Percentiles rank a stretch among this genome's conserved stretches.
Evolutionary conservation across 2,113 vertebrate species (phyloP).

Genomic region (Scopus umbretta): DNA sequence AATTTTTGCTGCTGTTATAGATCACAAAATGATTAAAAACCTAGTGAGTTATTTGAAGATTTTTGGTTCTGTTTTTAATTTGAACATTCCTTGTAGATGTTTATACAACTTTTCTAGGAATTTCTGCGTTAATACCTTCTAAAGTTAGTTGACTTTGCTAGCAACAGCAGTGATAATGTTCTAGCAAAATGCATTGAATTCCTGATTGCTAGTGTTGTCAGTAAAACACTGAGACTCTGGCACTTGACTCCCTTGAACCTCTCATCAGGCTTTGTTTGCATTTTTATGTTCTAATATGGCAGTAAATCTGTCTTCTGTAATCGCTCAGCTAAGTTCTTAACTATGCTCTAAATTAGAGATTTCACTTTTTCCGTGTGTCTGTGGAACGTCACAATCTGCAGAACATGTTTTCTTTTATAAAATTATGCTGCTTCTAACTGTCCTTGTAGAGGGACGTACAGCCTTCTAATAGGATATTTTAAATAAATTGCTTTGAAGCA

Average conservation of each 20-base stretch:
- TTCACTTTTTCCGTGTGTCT: neutral
- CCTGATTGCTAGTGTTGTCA: neutral
- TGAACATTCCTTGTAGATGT: neutral
- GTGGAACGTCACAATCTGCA: neutral
- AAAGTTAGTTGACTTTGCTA: neutral
- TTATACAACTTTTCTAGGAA: neutral
- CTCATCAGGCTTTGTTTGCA: neutral
- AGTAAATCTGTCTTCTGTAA: neutral
- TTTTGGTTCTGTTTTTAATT: neutral
- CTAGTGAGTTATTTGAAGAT: neutral
- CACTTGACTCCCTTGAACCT: neutral
- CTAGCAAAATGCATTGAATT: neutral
- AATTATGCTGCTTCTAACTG: neutral
- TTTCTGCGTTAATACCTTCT: neutral
- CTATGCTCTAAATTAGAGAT: neutral
- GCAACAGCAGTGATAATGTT: neutral
- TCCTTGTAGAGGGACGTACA: neutral
- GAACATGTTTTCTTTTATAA: neutral
- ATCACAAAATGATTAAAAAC: neutral
- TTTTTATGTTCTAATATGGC: neutral
- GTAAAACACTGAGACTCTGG: neutral
- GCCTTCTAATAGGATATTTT: neutral
- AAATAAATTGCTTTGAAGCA: neutral
- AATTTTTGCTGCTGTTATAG: neutral
- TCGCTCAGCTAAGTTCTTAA: neutral